Evolutionary conservation across 2,797 vertebrate genomes (phyloP).

Genomic region (Pyrrhura leucotis): DNA sequence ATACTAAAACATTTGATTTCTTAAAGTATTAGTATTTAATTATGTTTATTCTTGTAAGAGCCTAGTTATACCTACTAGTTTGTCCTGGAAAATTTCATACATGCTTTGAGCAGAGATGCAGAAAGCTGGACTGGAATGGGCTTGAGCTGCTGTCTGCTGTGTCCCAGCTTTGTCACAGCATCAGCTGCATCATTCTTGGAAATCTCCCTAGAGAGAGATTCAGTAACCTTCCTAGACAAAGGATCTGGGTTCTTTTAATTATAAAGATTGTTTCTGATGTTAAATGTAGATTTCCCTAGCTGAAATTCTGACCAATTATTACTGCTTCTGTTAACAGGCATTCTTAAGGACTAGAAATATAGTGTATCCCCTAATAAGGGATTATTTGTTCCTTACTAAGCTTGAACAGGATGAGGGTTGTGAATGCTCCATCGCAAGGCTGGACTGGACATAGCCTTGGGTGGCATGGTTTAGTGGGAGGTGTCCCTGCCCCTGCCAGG

Average conservation of each 20-base stretch:
- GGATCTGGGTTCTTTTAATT: background rate
- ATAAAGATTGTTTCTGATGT: background rate
- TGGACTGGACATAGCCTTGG: too few relatives aligned
- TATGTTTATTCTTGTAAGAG: background rate
- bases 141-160: background rate
- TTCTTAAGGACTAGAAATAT: background rate
- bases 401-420: background rate
- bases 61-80: background rate
- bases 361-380: background rate
- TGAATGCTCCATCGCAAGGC: too few relatives aligned
- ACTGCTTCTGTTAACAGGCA: background rate
- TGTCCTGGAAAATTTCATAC: background rate
- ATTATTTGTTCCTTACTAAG: background rate
- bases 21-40: background rate
- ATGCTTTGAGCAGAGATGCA: background rate
- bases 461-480: too few relatives aligned
- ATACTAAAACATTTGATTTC: background rate
- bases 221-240: background rate
- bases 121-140: background rate
- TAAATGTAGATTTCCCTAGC: background rate
- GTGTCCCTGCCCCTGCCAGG: too few relatives aligned
- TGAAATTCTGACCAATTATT: background rate
- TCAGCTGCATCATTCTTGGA: background rate
- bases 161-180: background rate
- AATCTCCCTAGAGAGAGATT: background rate